phyloP scores from a whole-genome alignment of 2,113 vertebrate species.

The Mola mola region DNA sequence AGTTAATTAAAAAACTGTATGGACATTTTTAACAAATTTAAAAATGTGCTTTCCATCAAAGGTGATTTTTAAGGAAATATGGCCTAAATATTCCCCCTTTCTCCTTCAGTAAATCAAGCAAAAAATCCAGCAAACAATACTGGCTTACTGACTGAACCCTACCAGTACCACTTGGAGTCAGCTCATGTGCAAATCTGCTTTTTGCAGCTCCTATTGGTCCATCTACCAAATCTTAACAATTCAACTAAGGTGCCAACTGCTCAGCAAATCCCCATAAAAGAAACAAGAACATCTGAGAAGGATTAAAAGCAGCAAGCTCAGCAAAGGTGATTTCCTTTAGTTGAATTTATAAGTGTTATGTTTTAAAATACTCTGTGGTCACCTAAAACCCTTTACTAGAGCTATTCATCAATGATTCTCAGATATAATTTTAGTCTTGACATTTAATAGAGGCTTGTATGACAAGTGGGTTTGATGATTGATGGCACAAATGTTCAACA shows the following conservation, averaged over 20 bases:
- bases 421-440: conserved; percentile 61
- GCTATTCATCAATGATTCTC: conserved; percentile 57
- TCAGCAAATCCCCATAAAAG: conserved; percentile 10
- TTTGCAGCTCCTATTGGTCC: conserved; percentile 25
- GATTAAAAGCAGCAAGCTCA: conserved; percentile 50
- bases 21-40: no score
- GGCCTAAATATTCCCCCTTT: background rate
- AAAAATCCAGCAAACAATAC: conserved; percentile 25
- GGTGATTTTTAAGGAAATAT: conserved; percentile 16
- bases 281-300: conserved; percentile 2
- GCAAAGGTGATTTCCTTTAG: conserved; percentile 55
- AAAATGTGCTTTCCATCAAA: no score
- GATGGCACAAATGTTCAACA: conserved; percentile 58
- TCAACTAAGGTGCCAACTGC: conserved; percentile 34
- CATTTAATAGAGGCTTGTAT: conserved; percentile 59
- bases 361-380: conserved; percentile 72
- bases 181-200: conserved; percentile 22
- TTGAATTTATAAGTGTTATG: conserved; percentile 57
- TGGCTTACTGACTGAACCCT: conserved; percentile 28
- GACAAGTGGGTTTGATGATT: conserved; percentile 64
- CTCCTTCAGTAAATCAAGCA: conserved; percentile 16
- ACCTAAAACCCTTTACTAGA: conserved; percentile 55
- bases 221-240: conserved; percentile 20
- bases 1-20: no score
- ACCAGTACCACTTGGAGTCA: background rate